phyloP scores from a whole-genome alignment of 2,888 invertebrate genomes.

The Netelia virgata region DNA sequence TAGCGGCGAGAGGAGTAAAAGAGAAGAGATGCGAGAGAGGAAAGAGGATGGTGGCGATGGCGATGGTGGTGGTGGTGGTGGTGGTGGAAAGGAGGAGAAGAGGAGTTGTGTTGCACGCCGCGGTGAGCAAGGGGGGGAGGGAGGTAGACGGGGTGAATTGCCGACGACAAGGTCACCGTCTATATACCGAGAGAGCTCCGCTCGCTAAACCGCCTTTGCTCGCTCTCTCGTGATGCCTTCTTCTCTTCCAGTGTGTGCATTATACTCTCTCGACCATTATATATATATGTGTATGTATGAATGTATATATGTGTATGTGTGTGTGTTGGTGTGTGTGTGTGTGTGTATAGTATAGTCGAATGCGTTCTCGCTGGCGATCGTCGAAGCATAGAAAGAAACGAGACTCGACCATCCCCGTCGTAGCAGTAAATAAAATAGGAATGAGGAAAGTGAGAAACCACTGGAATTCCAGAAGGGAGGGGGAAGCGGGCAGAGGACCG shows the following conservation, averaged over 20 bases:
- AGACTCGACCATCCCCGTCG: neutral
- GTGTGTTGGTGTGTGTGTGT: slow-evolving; percentile 26
- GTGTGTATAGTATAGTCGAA: slow-evolving; percentile 26
- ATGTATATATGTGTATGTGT: slow-evolving; percentile 23
- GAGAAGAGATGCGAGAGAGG: slow-evolving; percentile 48
- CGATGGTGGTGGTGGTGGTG: too few relatives aligned
- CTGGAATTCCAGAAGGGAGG: slow-evolving; percentile 48
- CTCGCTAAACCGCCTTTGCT: slow-evolving; percentile 78
- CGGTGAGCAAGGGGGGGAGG: slow-evolving; percentile 70
- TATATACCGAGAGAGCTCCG: slow-evolving; percentile 74
- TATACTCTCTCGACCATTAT: slow-evolving; percentile 69
- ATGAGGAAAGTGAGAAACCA: slow-evolving; percentile 77
- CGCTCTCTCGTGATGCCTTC: slow-evolving; percentile 73
- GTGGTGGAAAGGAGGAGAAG: slow-evolving; percentile 51
- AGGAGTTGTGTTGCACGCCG: slow-evolving; percentile 61
- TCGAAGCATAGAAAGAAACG: neutral
- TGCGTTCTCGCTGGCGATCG: slow-evolving; percentile 27
- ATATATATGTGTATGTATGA: too few relatives aligned
- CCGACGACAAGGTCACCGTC: slow-evolving; percentile 84
- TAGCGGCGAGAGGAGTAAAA: slow-evolving; percentile 61
- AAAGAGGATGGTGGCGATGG: slow-evolving; percentile 15
- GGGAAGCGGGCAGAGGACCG: slow-evolving; percentile 10
- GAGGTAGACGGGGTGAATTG: slow-evolving; percentile 83
- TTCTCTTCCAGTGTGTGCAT: slow-evolving; percentile 58
- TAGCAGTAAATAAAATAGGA: slow-evolving; percentile 76